Evolutionary conservation across 2,888 invertebrate species (phyloP), one percentile per base, ranked within the genome.

Genomic region (Erebia ligea): DNA sequence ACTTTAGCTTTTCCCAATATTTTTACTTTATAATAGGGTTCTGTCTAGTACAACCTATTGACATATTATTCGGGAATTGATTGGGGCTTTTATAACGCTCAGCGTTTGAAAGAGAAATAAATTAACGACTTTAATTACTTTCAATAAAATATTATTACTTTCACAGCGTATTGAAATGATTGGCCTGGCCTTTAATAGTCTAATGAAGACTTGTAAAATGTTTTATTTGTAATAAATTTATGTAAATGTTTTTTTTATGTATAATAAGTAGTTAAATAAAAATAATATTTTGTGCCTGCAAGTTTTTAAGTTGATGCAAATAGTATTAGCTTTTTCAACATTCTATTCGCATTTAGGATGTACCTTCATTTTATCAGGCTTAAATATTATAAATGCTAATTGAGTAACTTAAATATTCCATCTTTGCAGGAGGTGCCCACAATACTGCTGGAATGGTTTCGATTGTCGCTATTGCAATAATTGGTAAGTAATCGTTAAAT

Each of bases 81-180:
- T 59, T 65, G 25, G 54, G 50, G 17, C 50, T 57, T 63, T 69
- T 42, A 58, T 52, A 67, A 48, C 17, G 45, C 19, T 58, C 34
- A 50, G 40, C 61, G 62, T 65, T 70, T 61, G 64, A 67, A 50
- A 63, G 54, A 59, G 67, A 72, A 70, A 66, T 70, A 62, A 68
- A 68, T 73, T 73, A 62, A 68, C 66, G 54, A 65, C 40, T 70
- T 70, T 70, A 67, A 73, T 73, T 61, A 65, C 68, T 70, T 56
- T 62, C 61, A 66, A 65, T 73, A 70, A 70, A 73, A 73, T 68
- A 67, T 71, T 52, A 58, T 52, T 52, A 72, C 61, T 65, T 59
- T 50, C 67, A 71, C 34, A 34, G 34, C 34, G 5, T 64, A 59
- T 57, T 58, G 67, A 63, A 69, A 69, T 50, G 54, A 58, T 52